A percentile compares a stretch with the other conserved stretches of the same genome.
These are phyloP conservation scores for Armadillidium nasatum DNA, from an alignment of 1,140 invertebrate genomes.

Conservation along the genomic window DNA sequence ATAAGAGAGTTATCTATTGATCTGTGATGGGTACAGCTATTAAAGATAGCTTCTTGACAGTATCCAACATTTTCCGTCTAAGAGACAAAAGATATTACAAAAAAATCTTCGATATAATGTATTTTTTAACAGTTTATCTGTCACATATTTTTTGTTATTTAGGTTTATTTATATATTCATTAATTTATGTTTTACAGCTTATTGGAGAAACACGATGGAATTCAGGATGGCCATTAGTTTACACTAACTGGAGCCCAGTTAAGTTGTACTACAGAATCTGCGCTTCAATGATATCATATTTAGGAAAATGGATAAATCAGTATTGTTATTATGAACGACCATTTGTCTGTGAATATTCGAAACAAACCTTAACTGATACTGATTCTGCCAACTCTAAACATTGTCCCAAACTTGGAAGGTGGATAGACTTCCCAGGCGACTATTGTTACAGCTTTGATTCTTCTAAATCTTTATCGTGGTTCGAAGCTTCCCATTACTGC, in stretches of 20 bases:
- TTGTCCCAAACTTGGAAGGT: neutral
- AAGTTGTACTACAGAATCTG: neutral
- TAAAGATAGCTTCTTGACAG: no score
- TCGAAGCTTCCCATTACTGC: neutral
- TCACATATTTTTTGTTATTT: no score
- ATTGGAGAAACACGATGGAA: no score
- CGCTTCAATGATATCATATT: neutral
- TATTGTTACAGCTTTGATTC: neutral
- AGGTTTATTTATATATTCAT: no score
- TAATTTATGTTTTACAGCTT: no score
- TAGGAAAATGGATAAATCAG: neutral
- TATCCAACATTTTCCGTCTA: no score
- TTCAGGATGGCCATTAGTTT: neutral
- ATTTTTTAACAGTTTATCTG: no score
- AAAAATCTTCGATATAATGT: no score
- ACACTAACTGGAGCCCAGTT: neutral
- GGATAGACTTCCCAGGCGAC: neutral
- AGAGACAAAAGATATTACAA: no score
- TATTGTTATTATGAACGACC: neutral
- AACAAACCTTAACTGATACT: neutral
- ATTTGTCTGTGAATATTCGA: neutral
- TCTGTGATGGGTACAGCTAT: no score
- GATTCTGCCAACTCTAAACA: neutral
- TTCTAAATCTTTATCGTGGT: neutral
- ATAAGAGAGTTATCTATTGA: no score